phyloP scores from a whole-genome alignment of 2,888 invertebrate species.

The Pammene fasciana region DNA sequence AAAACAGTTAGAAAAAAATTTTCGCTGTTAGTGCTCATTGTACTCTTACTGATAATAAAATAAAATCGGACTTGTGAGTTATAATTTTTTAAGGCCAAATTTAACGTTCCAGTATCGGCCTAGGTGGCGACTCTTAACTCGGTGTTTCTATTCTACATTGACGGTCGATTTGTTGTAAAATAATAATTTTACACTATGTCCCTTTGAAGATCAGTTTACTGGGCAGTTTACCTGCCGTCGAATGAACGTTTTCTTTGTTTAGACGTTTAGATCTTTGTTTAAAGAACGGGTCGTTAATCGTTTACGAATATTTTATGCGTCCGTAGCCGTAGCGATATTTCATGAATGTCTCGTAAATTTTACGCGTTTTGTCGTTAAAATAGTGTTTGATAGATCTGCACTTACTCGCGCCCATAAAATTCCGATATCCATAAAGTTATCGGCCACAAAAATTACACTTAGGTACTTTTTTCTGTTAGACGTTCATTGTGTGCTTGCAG shows the following conservation, averaged over 20 bases:
- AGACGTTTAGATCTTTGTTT: constrained; percentile 17
- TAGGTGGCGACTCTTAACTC: too few relatives aligned
- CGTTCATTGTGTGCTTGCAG: constrained; percentile 17
- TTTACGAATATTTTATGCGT: constrained; percentile 29
- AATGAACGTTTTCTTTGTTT: constrained; percentile 25
- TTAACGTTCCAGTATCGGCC: too few relatives aligned
- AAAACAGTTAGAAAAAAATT: too few relatives aligned
- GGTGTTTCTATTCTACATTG: neutral
- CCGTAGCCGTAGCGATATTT: constrained; percentile 43
- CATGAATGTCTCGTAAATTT: constrained; percentile 51
- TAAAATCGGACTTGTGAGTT: too few relatives aligned
- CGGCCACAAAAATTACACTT: constrained; percentile 33
- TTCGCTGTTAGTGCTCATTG: too few relatives aligned
- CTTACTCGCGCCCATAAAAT: constrained; percentile 45
- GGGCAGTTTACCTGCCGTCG: constrained; percentile 8
- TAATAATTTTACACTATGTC: neutral
- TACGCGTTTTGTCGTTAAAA: constrained; percentile 47
- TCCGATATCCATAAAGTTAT: constrained; percentile 34
- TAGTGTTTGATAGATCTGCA: constrained; percentile 42
- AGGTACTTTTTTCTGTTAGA: constrained; percentile 22
- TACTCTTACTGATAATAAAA: too few relatives aligned
- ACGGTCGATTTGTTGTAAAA: neutral
- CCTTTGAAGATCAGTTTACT: constrained; percentile 22
- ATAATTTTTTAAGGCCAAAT: too few relatives aligned
- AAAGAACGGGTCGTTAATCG: constrained; percentile 22